Evolutionary conservation across 2,113 vertebrate species (phyloP), one percentile per base, ranked within the genome.

Genomic region (Onychorhynchus coronatus): DNA sequence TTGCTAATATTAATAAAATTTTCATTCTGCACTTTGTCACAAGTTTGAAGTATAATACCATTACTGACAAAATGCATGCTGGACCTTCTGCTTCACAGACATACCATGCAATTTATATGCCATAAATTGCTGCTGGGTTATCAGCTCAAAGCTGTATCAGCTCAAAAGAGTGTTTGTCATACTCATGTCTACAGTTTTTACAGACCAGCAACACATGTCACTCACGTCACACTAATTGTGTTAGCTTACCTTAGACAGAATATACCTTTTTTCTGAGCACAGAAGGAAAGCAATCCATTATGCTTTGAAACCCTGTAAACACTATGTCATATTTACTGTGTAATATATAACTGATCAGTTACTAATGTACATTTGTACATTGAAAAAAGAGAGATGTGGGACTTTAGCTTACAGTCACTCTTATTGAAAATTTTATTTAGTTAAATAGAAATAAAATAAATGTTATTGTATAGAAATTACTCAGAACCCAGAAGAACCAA

Each of bases 371-470:
- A 31, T 55, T 31, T 55, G 53, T 19, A 31, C 53, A 31, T 55
- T 31, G 17, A 55, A 55, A 55, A 31, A 20, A 55, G 53, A 20
- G 52, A 53, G 28, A 30, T 53, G 28, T 30, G 28, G 52, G 52
- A 31, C 17, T 53, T 53, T 53, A 53, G 30, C 6, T 55, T 55
- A 55, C 53, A 31, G 53, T 55, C 30, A 19, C 30, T 55, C 28
- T 55, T 55, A 31, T 20, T 55, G 28, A 31, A 55, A 31, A 17
- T 12, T 30, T 31, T 31, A 55, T 55, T 55, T 55, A 16, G 6
- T 73, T 70, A 62, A 90, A 77, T 9, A 58, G 6, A 31, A 91
- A 73, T 66, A 46, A 79, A 97, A 66, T 66, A 66, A 66, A 88
- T 66, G 21, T 50, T 1, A 13, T 78, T 76, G n/a, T 44, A 46